Base-by-base conservation (phyloP, 2,113 vertebrate species). In the Etia nguti region DNA sequence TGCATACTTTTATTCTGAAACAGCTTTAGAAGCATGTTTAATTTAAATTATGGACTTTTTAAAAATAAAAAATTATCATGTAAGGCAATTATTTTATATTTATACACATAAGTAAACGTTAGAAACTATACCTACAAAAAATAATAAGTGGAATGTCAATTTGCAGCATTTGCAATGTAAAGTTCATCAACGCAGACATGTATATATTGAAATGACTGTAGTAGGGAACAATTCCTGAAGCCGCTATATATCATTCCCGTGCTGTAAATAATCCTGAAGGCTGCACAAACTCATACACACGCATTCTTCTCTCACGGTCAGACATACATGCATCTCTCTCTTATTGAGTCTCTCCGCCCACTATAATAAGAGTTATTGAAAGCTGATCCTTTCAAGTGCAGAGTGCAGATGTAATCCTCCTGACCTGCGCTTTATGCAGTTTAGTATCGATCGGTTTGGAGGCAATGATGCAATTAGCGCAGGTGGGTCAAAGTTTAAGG, bases 401-500 rank as follows among this genome's bases (percentile, higher is more conserved):
- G 55, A 84, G 81, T 80, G 89, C 68, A 79, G 26, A 54, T 83
- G 83, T 46, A 60, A 68, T 59, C 79, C 24, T 83, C 11, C 3
- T 16, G 87, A 38, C 80, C 81, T 86, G 57, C 62, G 41, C 79
- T 86, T 82, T 85, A 79, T 80, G n/a, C 88, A 81, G 75, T 81
- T 68, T 36, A 62, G 41, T 90, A 95, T 96, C 88, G 95, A 96
- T 94, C 80, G 60, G 65, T 81, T 82, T 89, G 89, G 93, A 73
- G 84, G 89, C 87, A 84, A 89, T 75, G 82, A 87, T 2, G 91
- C 93, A 92, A 95, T 94, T 93, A 95, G 80, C 89, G 29, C 90
- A 91, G 89, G 84, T 88, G 88, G 95, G 95, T 97, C 95, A 94
- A 55, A 92, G 92, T 95, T 95, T 94, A 95, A 90, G 91, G 88